Evolutionary conservation across 1,140 invertebrate species (phyloP).

Genomic region (Epicauta chinensis): DNA sequence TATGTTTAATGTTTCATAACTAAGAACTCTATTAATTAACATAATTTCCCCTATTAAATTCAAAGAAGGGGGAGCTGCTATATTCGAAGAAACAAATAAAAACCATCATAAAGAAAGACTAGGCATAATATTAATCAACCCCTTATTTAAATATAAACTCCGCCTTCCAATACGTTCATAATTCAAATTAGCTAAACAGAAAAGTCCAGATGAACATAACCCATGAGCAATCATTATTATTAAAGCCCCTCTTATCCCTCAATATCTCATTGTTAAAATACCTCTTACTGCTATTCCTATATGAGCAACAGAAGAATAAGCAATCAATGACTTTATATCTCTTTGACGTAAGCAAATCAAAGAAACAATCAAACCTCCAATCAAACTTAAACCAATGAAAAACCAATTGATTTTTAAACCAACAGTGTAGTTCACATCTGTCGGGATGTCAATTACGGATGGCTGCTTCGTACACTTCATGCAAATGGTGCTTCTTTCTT

Average conservation of each 20-base stretch:
- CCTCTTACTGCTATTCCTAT: conserved; percentile 50
- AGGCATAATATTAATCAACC: conserved; percentile 45
- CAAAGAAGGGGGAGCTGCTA: conserved; percentile 44
- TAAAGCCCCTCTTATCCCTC: conserved; percentile 46
- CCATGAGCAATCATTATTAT: conserved; percentile 58
- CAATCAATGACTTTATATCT: conserved; percentile 55
- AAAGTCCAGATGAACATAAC: conserved; percentile 60
- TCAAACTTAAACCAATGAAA: conserved; percentile 48
- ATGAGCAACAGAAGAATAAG: conserved; percentile 58
- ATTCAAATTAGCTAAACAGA: conserved; percentile 59
- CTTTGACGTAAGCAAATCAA: conserved; percentile 56
- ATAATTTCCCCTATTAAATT: conserved; percentile 52
- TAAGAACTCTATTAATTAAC: conserved; percentile 51
- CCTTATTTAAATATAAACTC: conserved; percentile 46
- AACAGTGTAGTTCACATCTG: conserved; percentile 49
- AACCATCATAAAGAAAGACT: conserved; percentile 53
- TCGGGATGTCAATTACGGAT: conserved; percentile 50
- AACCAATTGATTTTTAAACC: conserved; percentile 45
- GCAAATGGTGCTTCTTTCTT: conserved; percentile 51
- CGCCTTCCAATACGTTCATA: conserved; percentile 51
- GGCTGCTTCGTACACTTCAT: conserved; percentile 51
- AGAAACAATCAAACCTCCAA: conserved; percentile 50
- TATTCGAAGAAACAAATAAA: conserved; percentile 50
- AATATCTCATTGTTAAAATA: conserved; percentile 44
- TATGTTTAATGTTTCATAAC: conserved; percentile 44